Evolutionary conservation across 53 echinoderm and acorn worm species (phyloP).

Genomic region (Pentamera pediparva): DNA sequence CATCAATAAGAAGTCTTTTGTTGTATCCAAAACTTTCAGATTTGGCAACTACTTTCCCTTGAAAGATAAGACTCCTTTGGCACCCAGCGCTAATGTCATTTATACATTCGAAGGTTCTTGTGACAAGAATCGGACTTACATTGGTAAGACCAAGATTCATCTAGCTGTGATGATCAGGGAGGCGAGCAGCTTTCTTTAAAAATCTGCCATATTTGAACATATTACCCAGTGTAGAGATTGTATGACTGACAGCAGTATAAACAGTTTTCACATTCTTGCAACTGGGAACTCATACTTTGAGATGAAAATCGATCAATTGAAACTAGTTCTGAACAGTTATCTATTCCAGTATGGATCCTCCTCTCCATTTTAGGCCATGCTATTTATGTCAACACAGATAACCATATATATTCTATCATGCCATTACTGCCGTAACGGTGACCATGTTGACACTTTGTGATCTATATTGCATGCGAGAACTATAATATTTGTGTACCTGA

Average conservation of each 20-base stretch:
- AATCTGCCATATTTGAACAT: conserved; percentile 1
- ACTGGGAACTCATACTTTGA: too few relatives aligned
- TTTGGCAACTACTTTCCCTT: not conserved
- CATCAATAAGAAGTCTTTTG: too few relatives aligned
- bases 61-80: not conserved
- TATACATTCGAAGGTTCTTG: not conserved
- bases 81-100: not conserved
- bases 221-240: not conserved
- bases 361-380: too few relatives aligned
- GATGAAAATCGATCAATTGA: not conserved
- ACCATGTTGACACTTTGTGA: too few relatives aligned
- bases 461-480: too few relatives aligned
- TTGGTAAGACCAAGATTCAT: conserved; percentile 8
- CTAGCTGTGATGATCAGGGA: not conserved
- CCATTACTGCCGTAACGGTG: too few relatives aligned
- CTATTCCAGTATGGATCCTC: not conserved
- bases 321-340: not conserved
- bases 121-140: conserved; percentile 1
- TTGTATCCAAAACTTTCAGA: conserved; percentile 1
- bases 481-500: too few relatives aligned
- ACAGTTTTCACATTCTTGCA: too few relatives aligned
- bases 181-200: not conserved
- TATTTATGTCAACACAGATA: too few relatives aligned
- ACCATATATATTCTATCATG: too few relatives aligned
- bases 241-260: too few relatives aligned